Evolutionary conservation across 1,140 invertebrate species (phyloP).

Genomic region (Drosophila kohkoa): DNA sequence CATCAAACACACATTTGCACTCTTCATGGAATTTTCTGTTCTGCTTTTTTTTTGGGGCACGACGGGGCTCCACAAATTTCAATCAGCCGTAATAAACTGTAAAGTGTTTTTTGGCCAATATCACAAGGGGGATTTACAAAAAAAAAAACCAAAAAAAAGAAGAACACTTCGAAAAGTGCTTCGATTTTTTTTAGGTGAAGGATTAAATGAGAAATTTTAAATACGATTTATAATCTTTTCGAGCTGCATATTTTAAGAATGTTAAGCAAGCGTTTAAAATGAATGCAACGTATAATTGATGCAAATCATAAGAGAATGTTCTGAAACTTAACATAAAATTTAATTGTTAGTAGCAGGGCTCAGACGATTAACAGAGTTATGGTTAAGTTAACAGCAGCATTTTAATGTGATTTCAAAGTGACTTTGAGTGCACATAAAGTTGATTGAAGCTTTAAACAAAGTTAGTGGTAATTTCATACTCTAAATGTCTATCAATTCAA

Average conservation of each 20-base stretch:
- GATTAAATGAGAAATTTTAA: constrained; percentile 31
- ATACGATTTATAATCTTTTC: constrained; percentile 21
- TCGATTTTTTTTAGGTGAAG: constrained; percentile 10
- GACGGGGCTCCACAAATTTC: constrained; percentile 69
- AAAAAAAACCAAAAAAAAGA: not conserved
- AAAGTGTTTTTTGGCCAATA: constrained; percentile 55
- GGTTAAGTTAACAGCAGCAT: too few species aligned
- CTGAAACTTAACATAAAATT: too few species aligned
- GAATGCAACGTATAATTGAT: not conserved
- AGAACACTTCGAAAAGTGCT: not conserved
- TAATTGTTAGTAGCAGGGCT: too few species aligned
- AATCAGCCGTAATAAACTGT: constrained; percentile 75
- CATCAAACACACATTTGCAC: constrained; percentile 78
- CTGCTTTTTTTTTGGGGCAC: constrained; percentile 42
- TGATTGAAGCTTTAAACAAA: too few species aligned
- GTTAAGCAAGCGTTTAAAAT: constrained; percentile 2
- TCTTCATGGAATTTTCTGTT: constrained; percentile 46
- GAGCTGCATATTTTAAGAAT: not conserved
- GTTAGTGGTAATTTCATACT: too few species aligned
- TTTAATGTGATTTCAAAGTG: too few species aligned
- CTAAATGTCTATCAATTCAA: too few species aligned
- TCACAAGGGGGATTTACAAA: constrained; percentile 24
- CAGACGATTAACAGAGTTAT: too few species aligned
- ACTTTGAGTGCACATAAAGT: too few species aligned
- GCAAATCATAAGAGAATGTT: not conserved